phyloP scores from a whole-genome alignment of 2,113 vertebrate species.

The Phasianus colchicus region DNA sequence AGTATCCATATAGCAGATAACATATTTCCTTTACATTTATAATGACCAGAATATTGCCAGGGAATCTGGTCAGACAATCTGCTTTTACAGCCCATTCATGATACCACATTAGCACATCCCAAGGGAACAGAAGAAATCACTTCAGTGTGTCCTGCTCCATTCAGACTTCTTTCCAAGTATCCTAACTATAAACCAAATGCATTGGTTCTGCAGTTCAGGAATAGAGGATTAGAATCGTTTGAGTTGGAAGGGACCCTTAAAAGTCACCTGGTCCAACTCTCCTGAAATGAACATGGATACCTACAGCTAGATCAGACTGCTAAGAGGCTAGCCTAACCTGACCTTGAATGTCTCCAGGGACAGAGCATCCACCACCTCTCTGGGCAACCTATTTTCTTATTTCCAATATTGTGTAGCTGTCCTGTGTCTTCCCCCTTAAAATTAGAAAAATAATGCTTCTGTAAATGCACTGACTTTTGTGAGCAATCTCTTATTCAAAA shows the following conservation, averaged over 20 bases:
- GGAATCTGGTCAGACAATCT: constrained; percentile 1
- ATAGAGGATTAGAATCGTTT: neutral
- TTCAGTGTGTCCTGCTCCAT: neutral
- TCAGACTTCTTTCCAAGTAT: neutral
- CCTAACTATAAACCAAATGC: neutral
- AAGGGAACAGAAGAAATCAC: neutral
- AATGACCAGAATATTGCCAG: neutral
- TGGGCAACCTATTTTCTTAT: too few relatives aligned
- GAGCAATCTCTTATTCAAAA: neutral
- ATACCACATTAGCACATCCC: neutral
- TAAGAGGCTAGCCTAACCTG: too few relatives aligned
- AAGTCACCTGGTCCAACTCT: too few relatives aligned
- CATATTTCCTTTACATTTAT: neutral
- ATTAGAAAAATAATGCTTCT: neutral
- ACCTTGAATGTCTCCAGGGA: too few relatives aligned
- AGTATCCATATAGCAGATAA: neutral
- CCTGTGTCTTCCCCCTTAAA: neutral
- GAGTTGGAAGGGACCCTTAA: too few relatives aligned
- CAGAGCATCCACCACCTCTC: too few relatives aligned
- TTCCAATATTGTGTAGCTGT: neutral
- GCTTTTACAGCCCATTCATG: constrained; percentile 13
- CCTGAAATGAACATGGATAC: too few relatives aligned
- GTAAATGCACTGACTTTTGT: neutral
- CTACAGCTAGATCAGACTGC: too few relatives aligned
- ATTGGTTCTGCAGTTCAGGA: neutral